These are phyloP conservation scores for Scolopax mira DNA, from an alignment of 2,113 vertebrate species.

Conservation along the genomic window DNA sequence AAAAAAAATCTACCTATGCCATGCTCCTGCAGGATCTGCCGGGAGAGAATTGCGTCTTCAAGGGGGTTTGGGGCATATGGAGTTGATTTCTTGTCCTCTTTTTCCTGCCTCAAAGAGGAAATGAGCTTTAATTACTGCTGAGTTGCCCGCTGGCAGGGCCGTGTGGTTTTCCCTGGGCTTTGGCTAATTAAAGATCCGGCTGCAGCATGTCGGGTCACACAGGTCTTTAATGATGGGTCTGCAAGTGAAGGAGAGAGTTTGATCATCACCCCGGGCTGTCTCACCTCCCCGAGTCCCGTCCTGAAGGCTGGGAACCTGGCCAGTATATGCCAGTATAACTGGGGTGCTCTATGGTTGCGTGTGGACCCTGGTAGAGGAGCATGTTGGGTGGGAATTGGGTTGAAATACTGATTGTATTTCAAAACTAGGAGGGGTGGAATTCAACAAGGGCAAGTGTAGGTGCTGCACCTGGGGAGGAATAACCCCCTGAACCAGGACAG, in stretches of 20 bases:
- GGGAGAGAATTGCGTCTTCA: background rate
- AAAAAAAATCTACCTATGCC: background rate
- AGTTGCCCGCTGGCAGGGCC: background rate
- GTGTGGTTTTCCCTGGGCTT: background rate
- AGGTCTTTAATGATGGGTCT: background rate
- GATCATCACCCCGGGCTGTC: accelerated
- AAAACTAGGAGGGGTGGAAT: too few species aligned
- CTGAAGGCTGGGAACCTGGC: background rate
- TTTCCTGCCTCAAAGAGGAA: background rate
- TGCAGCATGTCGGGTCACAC: accelerated
- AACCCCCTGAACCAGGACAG: too few species aligned
- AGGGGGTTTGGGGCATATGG: background rate
- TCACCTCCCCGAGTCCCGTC: background rate
- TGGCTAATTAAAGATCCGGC: background rate
- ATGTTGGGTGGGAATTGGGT: background rate
- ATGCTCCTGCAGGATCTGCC: background rate
- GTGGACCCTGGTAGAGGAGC: background rate
- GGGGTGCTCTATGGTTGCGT: background rate
- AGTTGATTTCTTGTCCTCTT: background rate
- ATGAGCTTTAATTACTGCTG: background rate
- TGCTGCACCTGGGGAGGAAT: too few species aligned
- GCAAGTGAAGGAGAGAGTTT: background rate
- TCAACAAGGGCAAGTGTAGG: too few species aligned
- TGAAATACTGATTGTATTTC: background rate
- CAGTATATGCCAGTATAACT: background rate